A percentile compares a stretch with the other conserved stretches of the same genome.
phyloP scores from a whole-genome alignment of 1,140 invertebrate genomes.

The Orchesella cincta region DNA sequence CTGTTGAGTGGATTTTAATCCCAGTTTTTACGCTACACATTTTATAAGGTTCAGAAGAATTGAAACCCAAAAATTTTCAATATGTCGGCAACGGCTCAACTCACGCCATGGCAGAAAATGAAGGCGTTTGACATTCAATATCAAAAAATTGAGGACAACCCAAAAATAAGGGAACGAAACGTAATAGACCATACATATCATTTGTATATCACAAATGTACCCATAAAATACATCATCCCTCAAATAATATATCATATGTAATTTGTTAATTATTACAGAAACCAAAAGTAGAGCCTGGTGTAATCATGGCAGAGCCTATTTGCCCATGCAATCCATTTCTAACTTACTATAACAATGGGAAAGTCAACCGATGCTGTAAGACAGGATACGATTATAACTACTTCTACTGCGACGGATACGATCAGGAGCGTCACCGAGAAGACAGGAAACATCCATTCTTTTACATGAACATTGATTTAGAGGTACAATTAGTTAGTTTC shows the following conservation, averaged over 20 bases:
- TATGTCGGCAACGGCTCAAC: neutral
- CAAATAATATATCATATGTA: neutral
- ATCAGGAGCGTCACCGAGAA: conserved; percentile 41
- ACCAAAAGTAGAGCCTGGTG: neutral
- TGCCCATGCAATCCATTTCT: conserved; percentile 8
- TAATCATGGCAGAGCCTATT: conserved; percentile 9
- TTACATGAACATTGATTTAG: conserved; percentile 47
- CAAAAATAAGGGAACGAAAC: conserved; percentile 23
- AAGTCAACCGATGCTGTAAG: conserved; percentile 48
- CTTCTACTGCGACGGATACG: conserved; percentile 45
- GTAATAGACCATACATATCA: conserved; percentile 4
- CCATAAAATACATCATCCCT: neutral
- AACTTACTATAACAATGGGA: conserved; percentile 50
- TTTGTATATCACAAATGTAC: neutral
- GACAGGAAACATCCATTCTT: conserved; percentile 46
- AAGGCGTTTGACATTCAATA: conserved; percentile 38
- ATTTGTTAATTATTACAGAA: neutral
- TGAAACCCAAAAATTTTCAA: too few relatives aligned
- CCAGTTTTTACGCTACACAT: too few relatives aligned
- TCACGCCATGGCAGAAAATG: conserved; percentile 47
- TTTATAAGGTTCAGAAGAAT: too few relatives aligned
- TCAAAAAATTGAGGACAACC: conserved; percentile 42
- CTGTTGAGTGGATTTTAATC: too few relatives aligned
- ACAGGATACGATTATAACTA: conserved; percentile 47
- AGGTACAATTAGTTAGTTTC: conserved; percentile 31